Conservation (phyloP, 2,113 vertebrate species). For the Budorcas taxicolor region DNA sequence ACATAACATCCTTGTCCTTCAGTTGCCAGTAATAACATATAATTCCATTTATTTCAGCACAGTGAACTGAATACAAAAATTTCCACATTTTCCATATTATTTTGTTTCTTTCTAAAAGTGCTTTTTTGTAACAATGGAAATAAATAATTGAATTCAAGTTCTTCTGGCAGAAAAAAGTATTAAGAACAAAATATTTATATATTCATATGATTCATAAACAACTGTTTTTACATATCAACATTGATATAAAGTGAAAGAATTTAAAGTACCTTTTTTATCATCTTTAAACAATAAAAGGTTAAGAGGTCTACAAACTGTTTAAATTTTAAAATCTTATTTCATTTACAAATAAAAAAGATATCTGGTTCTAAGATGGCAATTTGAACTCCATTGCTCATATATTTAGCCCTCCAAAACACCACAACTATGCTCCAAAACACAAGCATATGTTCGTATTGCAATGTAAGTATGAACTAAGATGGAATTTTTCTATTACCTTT, state of each 20-base stretch:
- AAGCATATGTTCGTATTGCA: not conserved
- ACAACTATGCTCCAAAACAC: not conserved
- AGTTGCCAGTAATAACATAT: not conserved
- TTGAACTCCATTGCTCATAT: not conserved
- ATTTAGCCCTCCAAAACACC: not conserved
- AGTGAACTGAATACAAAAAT: not conserved
- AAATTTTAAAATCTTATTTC: not conserved
- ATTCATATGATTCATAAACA: not conserved
- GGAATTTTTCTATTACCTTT: not conserved
- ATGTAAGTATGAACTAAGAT: not conserved
- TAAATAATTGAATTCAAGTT: not conserved
- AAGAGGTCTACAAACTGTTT: not conserved
- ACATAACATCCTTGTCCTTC: not conserved
- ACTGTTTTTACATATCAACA: not conserved
- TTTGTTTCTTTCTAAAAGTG: not conserved
- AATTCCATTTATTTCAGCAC: not conserved
- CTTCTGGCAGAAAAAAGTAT: not conserved
- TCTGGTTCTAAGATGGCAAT: not conserved
- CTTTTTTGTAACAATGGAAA: not conserved
- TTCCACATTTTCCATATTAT: not conserved
- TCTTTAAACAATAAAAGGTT: not conserved
- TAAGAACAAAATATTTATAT: not conserved
- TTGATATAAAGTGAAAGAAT: not conserved
- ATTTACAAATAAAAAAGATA: not conserved
- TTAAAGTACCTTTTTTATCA: not conserved